phyloP scores from a whole-genome alignment of 1,140 invertebrate genomes.

The Ditylenchus dipsaci region DNA sequence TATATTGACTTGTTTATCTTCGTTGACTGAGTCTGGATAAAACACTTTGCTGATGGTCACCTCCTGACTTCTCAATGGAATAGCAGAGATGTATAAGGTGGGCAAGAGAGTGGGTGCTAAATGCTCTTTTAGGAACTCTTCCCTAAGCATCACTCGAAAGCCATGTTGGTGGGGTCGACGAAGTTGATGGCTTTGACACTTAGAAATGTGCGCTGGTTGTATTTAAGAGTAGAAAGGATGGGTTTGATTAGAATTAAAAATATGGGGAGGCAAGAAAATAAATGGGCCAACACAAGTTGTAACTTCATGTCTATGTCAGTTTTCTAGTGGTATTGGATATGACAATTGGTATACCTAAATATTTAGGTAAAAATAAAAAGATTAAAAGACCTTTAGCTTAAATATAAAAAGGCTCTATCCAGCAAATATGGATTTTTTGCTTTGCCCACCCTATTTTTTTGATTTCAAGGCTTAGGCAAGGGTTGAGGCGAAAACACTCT shows the following conservation, averaged over 20 bases:
- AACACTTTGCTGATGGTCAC: slow-evolving; percentile 38
- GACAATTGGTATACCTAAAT: no score
- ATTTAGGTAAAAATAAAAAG: no score
- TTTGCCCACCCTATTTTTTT: no score
- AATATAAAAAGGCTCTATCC: no score
- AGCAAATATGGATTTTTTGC: no score
- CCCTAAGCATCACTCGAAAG: slow-evolving; percentile 35
- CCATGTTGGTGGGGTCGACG: slow-evolving; percentile 43
- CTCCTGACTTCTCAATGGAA: slow-evolving; percentile 39
- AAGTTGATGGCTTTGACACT: slow-evolving; percentile 37
- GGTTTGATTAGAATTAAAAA: not conserved
- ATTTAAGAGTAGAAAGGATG: not conserved
- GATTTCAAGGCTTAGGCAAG: no score
- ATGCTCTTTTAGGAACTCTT: slow-evolving; percentile 41
- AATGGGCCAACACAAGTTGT: no score
- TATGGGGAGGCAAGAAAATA: no score
- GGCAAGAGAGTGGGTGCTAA: slow-evolving; percentile 38
- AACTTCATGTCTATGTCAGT: no score
- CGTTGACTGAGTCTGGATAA: slow-evolving; percentile 39
- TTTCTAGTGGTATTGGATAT: no score
- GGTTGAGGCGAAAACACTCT: no score
- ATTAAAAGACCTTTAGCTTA: no score
- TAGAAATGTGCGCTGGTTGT: slow-evolving; percentile 10
- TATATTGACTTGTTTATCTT: slow-evolving; percentile 43
- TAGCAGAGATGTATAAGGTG: slow-evolving; percentile 39